Evolutionary conservation across 2,113 vertebrate species (phyloP).

Genomic region (Ameiurus melas): DNA sequence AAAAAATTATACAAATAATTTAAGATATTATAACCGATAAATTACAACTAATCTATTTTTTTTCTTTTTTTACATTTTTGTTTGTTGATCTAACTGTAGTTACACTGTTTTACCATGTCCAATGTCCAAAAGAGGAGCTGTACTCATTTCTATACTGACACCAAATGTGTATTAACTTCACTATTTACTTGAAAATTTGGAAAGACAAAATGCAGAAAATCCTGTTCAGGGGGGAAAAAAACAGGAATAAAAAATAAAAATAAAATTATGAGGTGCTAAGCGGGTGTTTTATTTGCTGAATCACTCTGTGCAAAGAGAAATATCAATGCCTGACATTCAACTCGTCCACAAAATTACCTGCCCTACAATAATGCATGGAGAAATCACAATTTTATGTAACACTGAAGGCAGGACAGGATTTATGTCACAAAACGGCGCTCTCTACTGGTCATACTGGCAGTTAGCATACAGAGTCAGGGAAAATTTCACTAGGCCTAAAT

Average conservation of each 20-base stretch:
- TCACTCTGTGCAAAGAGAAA: not conserved
- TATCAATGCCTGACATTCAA: not conserved
- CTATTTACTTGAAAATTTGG: conserved; percentile 41
- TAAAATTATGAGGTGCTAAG: not conserved
- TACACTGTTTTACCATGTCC: conserved; percentile 30
- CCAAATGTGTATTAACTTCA: conserved; percentile 45
- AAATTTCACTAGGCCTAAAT: not conserved
- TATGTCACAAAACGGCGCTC: conserved; percentile 1
- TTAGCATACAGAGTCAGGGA: not conserved
- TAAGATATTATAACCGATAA: not conserved
- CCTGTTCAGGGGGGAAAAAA: not conserved
- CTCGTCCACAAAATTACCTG: not conserved
- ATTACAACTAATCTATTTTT: not conserved
- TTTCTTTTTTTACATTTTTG: not conserved
- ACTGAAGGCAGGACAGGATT: not conserved
- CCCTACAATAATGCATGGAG: not conserved
- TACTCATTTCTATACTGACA: conserved; percentile 33
- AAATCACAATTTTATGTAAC: not conserved
- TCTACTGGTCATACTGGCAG: conserved; percentile 9
- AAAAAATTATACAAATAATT: not conserved
- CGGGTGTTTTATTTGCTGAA: conserved; percentile 11
- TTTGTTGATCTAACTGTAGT: conserved; percentile 8
- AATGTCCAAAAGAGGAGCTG: conserved; percentile 34
- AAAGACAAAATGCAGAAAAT: not conserved
- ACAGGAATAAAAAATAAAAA: conserved; percentile 5